Evolutionary conservation across 2,113 vertebrate genomes (phyloP), one percentile per base, ranked within the genome.

Genomic region (Phycodurus eques): DNA sequence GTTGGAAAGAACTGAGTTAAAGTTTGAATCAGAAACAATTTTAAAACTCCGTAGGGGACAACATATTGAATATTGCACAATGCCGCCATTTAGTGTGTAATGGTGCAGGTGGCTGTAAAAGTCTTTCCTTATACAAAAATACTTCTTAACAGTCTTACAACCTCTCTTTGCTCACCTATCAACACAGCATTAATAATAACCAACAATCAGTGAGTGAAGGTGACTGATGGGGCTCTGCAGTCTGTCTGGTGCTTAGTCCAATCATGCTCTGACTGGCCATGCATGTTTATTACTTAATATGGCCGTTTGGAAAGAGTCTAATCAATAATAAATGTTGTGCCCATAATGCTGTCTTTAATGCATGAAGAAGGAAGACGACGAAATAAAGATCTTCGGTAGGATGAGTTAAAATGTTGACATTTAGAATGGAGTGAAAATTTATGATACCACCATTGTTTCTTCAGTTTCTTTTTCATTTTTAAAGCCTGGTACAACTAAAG

Each of bases 261-360:
- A 92, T 39, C 35, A 2, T 90, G 89, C 88, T 84, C 88, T 8
- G 53, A 77, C 83, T 80, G 78, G 85, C 80, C 76, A 67, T 85
- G 80, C 85, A 83, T 31, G 88, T 92, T 92, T 91, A 92, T 90
- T 89, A 89, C 86, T 85, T 86, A 88, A 83, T 90, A 87, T 91
- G 80, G 82, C 83, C 79, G 80, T 81, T 79, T 87, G 78, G 76
- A 89, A 79, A 87, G 76, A 72, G 86, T 83, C 75, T 82, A 79
- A 89, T 92, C 87, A 92, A 91, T 92, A 89, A 90, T 92, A 62
- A 59, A 91, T 91, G 87, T 61, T 42, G 80, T 76, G 85, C 82
- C 75, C 71, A 88, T 88, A 86, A 88, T 83, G 81, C 79, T 66
- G 77, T 68, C 63, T 83, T 80, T 59, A 68, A n/a, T 71, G 76